Conservation (phyloP, 2,888 invertebrate species). For the Archaeoteleia sp. region DNA sequence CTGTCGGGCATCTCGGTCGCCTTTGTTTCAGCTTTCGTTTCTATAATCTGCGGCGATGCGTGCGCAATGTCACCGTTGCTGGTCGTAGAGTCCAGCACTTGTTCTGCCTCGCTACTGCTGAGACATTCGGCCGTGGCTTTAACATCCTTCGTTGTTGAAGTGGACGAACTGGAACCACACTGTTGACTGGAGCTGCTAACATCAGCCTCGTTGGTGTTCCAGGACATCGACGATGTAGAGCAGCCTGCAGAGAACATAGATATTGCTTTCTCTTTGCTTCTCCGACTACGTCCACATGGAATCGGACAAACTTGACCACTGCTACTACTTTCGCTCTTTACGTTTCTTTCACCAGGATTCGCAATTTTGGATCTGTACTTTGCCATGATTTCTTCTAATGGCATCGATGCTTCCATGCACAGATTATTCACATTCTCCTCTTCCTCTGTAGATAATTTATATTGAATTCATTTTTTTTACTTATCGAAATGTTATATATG, state of each 20-base stretch:
- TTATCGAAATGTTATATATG: too few relatives aligned
- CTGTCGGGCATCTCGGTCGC: slow-evolving; percentile 69
- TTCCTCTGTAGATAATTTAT: too few relatives aligned
- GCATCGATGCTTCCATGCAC: too few relatives aligned
- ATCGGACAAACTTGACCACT: too few relatives aligned
- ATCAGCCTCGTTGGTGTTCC: slow-evolving; percentile 67
- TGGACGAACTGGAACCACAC: slow-evolving; percentile 60
- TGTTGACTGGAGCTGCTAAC: slow-evolving; percentile 70
- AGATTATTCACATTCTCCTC: too few relatives aligned
- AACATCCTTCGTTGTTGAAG: slow-evolving; percentile 73
- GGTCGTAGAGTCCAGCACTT: slow-evolving; percentile 70
- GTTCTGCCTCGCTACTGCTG: slow-evolving; percentile 68
- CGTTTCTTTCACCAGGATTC: too few relatives aligned
- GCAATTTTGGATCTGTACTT: too few relatives aligned
- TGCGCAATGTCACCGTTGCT: slow-evolving; percentile 66
- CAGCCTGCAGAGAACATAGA: slow-evolving; percentile 70
- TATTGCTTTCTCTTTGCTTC: too few relatives aligned
- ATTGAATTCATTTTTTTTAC: too few relatives aligned
- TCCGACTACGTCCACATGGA: too few relatives aligned
- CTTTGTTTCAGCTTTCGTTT: slow-evolving; percentile 52
- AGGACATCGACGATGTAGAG: slow-evolving; percentile 67
- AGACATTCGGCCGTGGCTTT: slow-evolving; percentile 68
- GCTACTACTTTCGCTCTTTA: too few relatives aligned
- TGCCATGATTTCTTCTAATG: too few relatives aligned
- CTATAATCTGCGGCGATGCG: slow-evolving; percentile 47